These are phyloP conservation scores for Papilio xuthus DNA, from an alignment of 1,140 invertebrate species.

Conservation along the genomic window DNA sequence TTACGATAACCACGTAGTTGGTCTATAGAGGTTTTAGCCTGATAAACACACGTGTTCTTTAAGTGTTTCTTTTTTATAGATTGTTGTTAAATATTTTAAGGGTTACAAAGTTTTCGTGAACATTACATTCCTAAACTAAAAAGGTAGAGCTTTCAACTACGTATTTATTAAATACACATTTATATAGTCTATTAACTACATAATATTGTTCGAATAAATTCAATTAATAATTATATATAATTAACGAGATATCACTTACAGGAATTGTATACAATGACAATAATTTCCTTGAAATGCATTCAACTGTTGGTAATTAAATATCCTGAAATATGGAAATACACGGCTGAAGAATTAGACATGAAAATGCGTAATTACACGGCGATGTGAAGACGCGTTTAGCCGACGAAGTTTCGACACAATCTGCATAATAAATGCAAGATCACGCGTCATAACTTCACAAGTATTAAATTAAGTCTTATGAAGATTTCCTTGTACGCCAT, in stretches of 20 bases:
- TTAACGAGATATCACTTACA: conserved; percentile 1
- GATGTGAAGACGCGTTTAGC: conserved; percentile 34
- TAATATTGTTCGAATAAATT: background rate
- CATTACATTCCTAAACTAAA: no score
- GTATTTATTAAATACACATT: background rate
- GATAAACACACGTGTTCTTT: background rate
- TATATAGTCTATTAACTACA: background rate
- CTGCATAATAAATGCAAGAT: conserved; percentile 60
- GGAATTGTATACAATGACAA: conserved; percentile 11
- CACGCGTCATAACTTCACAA: conserved; percentile 65
- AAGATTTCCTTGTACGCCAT: conserved; percentile 47
- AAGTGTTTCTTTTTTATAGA: background rate
- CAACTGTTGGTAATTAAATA: conserved; percentile 10
- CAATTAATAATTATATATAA: background rate
- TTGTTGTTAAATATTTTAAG: no score
- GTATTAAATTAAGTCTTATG: conserved; percentile 64
- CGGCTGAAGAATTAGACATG: conserved; percentile 5
- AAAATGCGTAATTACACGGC: conserved; percentile 22
- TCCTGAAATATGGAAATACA: conserved; percentile 25
- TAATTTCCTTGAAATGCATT: conserved; percentile 21
- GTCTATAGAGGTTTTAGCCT: no score
- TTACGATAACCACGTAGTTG: background rate
- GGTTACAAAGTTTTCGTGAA: background rate
- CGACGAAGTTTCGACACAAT: conserved; percentile 52
- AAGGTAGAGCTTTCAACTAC: background rate